phyloP scores from a whole-genome alignment of 1,140 invertebrate species.

The Heliconius melpomene region DNA sequence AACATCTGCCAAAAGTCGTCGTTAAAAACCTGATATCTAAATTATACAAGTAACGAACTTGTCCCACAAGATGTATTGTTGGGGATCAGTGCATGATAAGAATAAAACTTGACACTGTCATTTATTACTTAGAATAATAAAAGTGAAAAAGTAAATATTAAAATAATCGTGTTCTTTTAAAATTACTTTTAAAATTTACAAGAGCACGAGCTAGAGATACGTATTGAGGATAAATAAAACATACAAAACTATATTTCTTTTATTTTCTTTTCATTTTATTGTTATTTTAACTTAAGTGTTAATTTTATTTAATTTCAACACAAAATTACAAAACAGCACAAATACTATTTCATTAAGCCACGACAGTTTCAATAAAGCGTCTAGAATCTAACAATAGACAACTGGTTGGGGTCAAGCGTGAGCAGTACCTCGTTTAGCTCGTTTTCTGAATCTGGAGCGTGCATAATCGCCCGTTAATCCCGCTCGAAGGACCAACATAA shows the following conservation, averaged over 20 bases:
- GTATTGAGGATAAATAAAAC: no score
- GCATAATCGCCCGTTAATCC: slow-evolving; percentile 79
- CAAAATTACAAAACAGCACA: background rate
- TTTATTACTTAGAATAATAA: background rate
- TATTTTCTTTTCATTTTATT: no score
- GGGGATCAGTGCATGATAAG: background rate
- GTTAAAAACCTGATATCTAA: slow-evolving; percentile 40
- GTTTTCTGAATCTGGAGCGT: slow-evolving; percentile 77
- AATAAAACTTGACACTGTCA: slow-evolving; percentile 4
- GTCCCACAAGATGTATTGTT: slow-evolving; percentile 16
- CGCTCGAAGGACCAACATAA: slow-evolving; percentile 68
- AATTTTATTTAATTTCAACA: background rate
- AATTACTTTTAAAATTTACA: background rate
- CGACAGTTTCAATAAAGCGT: slow-evolving; percentile 15
- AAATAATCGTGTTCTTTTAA: background rate
- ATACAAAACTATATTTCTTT: background rate
- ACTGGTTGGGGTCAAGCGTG: slow-evolving; percentile 34
- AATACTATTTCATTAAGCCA: background rate
- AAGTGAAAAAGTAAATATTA: background rate
- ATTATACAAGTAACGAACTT: slow-evolving; percentile 30
- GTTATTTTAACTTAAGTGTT: no score
- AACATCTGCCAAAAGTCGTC: slow-evolving; percentile 44
- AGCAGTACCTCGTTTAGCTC: slow-evolving; percentile 50
- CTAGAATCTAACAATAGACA: slow-evolving; percentile 24
- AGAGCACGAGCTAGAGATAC: background rate